Evolutionary conservation across 2,888 invertebrate species (phyloP).

Genomic region (Adelognathus sp.): DNA sequence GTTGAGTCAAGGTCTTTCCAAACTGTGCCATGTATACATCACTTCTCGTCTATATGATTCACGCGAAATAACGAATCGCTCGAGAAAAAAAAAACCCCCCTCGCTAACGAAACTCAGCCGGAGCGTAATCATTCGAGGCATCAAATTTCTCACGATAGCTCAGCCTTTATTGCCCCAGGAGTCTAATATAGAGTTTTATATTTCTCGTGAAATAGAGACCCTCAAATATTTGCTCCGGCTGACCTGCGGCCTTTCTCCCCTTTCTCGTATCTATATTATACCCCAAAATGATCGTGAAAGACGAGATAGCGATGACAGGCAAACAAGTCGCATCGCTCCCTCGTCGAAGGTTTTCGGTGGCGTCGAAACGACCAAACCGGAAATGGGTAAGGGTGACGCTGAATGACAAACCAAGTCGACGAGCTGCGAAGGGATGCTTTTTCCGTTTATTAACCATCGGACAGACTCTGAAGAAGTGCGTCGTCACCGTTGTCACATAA

Average conservation of each 20-base stretch:
- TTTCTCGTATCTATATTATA: neutral
- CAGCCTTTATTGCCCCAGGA: conserved; percentile 34
- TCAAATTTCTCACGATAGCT: conserved; percentile 27
- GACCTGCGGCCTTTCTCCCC: conserved; percentile 19
- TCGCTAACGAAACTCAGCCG: neutral
- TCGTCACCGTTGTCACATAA: conserved; percentile 21
- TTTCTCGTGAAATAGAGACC: conserved; percentile 42
- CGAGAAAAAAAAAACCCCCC: neutral
- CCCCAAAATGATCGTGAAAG: conserved; percentile 26
- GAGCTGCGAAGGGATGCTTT: conserved; percentile 33
- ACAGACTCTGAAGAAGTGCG: conserved; percentile 3
- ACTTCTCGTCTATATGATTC: neutral
- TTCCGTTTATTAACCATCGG: conserved; percentile 41
- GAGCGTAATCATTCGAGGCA: neutral
- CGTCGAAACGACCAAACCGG: conserved; percentile 48
- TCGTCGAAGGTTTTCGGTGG: conserved; percentile 22
- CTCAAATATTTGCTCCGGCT: conserved; percentile 47
- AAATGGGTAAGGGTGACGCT: conserved; percentile 43
- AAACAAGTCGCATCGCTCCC: conserved; percentile 41
- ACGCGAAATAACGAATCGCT: conserved; percentile 18
- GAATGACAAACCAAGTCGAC: neutral
- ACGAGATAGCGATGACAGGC: conserved; percentile 53
- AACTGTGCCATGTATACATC: conserved; percentile 8
- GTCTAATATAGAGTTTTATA: conserved; percentile 34
- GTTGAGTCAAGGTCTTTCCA: conserved; percentile 1